These are phyloP conservation scores for Diadumene lineata DNA, from an alignment of 92 coral and sea anemone genomes.

Conservation along the genomic window DNA sequence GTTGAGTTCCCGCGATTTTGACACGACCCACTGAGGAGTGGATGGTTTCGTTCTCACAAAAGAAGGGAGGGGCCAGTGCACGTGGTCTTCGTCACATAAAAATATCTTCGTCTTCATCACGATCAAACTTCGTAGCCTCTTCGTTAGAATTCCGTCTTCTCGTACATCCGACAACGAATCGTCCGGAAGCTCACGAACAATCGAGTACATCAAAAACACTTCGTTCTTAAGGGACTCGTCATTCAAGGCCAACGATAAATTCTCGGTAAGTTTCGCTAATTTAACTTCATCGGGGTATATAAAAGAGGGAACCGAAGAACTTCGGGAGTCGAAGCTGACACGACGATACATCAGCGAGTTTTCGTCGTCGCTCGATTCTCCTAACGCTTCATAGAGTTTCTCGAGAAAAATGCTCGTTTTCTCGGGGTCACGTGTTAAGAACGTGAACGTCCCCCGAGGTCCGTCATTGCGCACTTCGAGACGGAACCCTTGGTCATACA, in stretches of 20 bases:
- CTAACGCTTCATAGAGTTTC: slow-evolving; percentile 59
- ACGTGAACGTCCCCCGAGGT: slow-evolving; percentile 89
- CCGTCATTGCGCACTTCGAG: slow-evolving; percentile 68
- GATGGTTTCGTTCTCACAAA: slow-evolving; percentile 92
- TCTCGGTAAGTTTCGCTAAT: slow-evolving; percentile 57
- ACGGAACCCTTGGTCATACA: slow-evolving; percentile 83
- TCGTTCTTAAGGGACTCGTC: slow-evolving; percentile 45
- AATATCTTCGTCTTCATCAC: slow-evolving; percentile 83
- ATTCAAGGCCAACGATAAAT: slow-evolving; percentile 42
- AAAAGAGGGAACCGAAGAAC: slow-evolving; percentile 51
- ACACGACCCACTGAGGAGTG: slow-evolving; percentile 97
- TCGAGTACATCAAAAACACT: slow-evolving; percentile 82
- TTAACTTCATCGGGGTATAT: slow-evolving; percentile 73
- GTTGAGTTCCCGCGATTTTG: slow-evolving; percentile 75
- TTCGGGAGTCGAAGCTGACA: slow-evolving; percentile 55
- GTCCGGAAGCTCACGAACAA: slow-evolving; percentile 86
- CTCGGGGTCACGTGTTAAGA: slow-evolving; percentile 90
- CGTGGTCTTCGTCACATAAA: slow-evolving; percentile 96
- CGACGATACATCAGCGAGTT: slow-evolving; percentile 49
- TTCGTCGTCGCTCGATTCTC: slow-evolving; percentile 61
- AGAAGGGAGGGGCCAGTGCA: slow-evolving; percentile 97
- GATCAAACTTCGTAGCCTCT: slow-evolving; percentile 80
- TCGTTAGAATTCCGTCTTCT: slow-evolving; percentile 71
- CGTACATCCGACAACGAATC: slow-evolving; percentile 32
- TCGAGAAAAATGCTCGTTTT: slow-evolving; percentile 78